A percentile compares a stretch with the other conserved stretches of the same genome.
These are phyloP conservation scores for Pangasius sanitwongsei DNA, from an alignment of 2,797 vertebrate genomes.

Conservation along the genomic window DNA sequence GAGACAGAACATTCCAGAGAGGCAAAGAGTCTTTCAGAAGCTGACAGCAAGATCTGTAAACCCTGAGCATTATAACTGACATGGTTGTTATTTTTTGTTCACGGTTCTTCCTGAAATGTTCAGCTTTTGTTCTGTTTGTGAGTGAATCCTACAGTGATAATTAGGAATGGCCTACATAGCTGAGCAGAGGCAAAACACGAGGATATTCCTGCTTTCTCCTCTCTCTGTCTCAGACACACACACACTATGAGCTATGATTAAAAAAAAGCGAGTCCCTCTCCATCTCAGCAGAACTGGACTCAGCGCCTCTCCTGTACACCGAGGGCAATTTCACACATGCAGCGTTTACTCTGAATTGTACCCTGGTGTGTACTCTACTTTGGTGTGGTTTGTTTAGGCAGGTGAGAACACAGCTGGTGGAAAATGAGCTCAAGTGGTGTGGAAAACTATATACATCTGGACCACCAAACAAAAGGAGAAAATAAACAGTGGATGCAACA, in stretches of 20 bases:
- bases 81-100: conserved; percentile 22
- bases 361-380: neutral
- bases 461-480: neutral
- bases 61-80: conserved; percentile 39
- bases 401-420: neutral
- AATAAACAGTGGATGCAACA: neutral
- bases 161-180: conserved; percentile 57
- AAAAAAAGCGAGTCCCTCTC: neutral
- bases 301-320: neutral
- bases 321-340: neutral
- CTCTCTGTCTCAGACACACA: neutral
- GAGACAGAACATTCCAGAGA: conserved; percentile 15
- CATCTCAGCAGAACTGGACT: neutral
- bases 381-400: neutral
- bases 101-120: conserved; percentile 22
- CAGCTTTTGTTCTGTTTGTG: conserved; percentile 47
- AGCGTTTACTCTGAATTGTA: neutral
- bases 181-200: conserved; percentile 33
- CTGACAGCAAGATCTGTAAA: conserved; percentile 23
- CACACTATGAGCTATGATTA: neutral
- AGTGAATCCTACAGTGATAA: conserved; percentile 50
- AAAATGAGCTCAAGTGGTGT: neutral
- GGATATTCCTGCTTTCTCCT: conserved; percentile 31
- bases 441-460: neutral
- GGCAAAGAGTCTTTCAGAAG: conserved; percentile 11